These are phyloP conservation scores for Anas bahamensis DNA, from an alignment of 2,797 vertebrate species.

Conservation along the genomic window DNA sequence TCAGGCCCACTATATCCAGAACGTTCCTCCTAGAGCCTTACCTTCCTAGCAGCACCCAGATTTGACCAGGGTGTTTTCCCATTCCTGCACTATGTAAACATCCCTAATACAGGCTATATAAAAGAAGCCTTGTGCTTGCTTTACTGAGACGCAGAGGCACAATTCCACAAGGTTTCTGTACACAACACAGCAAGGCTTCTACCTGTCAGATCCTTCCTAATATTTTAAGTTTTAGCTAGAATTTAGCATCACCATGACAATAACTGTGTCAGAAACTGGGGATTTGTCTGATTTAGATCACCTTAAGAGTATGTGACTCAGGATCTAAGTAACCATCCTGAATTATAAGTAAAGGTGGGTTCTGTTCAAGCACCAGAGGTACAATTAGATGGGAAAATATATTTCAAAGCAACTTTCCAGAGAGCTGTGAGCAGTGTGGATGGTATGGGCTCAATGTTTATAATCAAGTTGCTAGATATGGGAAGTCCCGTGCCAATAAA, in stretches of 20 bases:
- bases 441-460: background rate
- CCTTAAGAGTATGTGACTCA: background rate
- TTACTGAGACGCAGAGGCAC: background rate
- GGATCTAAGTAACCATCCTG: background rate
- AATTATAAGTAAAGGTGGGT: background rate
- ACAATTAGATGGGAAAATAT: background rate
- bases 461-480: background rate
- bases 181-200: background rate
- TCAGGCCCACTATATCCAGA: background rate
- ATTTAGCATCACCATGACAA: background rate
- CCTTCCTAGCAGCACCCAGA: background rate
- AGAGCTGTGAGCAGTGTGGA: background rate
- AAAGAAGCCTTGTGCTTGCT: background rate
- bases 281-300: background rate
- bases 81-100: background rate
- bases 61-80: background rate
- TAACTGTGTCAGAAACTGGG: background rate
- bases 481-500: background rate
- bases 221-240: background rate
- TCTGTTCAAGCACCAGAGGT: background rate
- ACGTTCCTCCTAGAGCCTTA: background rate
- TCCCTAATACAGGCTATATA: background rate
- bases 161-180: background rate
- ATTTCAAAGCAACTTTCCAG: background rate
- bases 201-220: background rate